Base-by-base conservation (phyloP, 2,113 vertebrate species). In the Pardalotus punctatus region DNA sequence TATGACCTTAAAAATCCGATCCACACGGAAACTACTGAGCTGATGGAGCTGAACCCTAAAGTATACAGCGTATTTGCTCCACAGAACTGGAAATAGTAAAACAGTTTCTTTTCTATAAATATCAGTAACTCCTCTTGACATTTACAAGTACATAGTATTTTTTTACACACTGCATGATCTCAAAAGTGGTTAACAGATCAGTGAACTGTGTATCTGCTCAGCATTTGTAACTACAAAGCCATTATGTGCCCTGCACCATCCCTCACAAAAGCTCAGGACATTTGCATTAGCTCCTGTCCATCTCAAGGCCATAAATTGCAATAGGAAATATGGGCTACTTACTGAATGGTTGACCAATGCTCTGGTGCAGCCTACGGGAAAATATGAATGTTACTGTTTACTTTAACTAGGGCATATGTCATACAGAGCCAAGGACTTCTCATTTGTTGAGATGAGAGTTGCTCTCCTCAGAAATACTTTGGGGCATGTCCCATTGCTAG, bases 121-220 rank as follows among this genome's bases (percentile, higher is more conserved):
- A 97, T 95, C 92, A 97, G 85, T 98, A 97, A 98, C 96, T 98
- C 95, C 97, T 96, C 95, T 86, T 98, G 98, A 98, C 97, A 94
- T 98, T 98, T 98, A 98, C 97, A 98, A 97, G 97, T 85, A 57
- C 57, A 54, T 71, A 94, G 94, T 94, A 94, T 96, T 94, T 96
- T 94, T 96, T 96, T 95, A 93, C 72, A 91, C 67, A 56, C 53
- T 84, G 77, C 86, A 90, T 72, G 94, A 92, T 96, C 86, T 93
- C 89, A 73, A 33, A 94, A 95, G 78, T 67, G 83, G 88, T 90
- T 91, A 94, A 81, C 83, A 91, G 91, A 96, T 94, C 92, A 58
- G 91, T 40, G 76, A 97, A 90, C 88, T 50, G 94, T 87, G 86
- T 88, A 92, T 97, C 89, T 82, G 92, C 88, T 86, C 42, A 48